Base-by-base conservation (phyloP, 1,140 invertebrate genomes). In the Bilobella aurantiaca region DNA sequence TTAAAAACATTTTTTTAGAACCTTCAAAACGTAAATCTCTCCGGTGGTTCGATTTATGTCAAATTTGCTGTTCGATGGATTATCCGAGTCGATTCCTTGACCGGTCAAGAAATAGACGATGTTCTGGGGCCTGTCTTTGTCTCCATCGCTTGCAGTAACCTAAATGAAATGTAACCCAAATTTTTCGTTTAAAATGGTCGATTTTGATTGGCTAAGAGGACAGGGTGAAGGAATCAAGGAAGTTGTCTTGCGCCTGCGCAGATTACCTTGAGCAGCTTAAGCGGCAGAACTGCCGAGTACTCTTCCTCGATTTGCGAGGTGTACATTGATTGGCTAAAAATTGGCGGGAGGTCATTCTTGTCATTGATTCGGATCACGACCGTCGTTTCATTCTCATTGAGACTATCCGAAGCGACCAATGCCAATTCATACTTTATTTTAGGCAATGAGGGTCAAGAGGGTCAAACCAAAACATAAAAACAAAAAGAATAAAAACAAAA, bases 31-130 rank as follows among this genome's bases (percentile, higher is more conserved):
- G 75, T 89, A 94, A 67, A 73, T 73, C 58, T 73, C 71, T 49
- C 71, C 71, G 2, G 89, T 93, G 1, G 91, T 92, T 65, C 89
- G 83, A 79, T 98, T 96, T 72, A 99, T 96, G 75, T 93, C 88
- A 75, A 98, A 98, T 80, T 95, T 95, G 79, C 90, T 93, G 75
- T 95, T 94, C 64, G 89, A 87, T 32, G 90, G 89, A 81, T 95
- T 93, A 77, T 93, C 89, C 8, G 92, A 87, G 81, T 96, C 91
- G 73, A 96, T 95, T 62, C 93, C 94, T 76, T 97, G 93, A 12
- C 94, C 94, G 27, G 93, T 96, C 57, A 98, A 80, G 79, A 93
- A 94, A 78, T 98, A 98, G 3, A 96, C 92, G 75, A 98, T 97
- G 74, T 94, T 91, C 74, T 94, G 92, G 49, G 87, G 88, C 58